Conservation (phyloP, 2,888 invertebrate genomes). For the Portevinia maculata region DNA sequence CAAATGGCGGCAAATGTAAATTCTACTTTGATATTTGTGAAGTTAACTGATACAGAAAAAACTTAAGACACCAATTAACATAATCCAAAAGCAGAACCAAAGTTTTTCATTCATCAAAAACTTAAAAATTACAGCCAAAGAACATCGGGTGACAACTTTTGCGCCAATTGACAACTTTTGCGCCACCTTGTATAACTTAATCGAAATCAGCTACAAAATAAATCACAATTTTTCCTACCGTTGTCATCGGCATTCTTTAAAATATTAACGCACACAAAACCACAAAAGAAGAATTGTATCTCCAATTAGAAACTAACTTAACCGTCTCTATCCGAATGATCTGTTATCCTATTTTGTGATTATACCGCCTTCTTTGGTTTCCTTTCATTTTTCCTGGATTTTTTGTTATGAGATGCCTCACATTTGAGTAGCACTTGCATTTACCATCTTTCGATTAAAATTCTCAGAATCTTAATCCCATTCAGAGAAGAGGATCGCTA, state of each 20-base stretch:
- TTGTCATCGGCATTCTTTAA: neutral
- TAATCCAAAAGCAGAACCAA: no score
- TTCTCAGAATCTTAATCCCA: constrained; percentile 54
- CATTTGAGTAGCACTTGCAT: constrained; percentile 49
- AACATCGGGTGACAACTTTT: no score
- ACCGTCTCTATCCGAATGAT: neutral
- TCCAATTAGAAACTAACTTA: neutral
- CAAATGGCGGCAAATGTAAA: no score
- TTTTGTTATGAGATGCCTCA: constrained; percentile 33
- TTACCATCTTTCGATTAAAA: constrained; percentile 43
- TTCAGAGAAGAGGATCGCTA: constrained; percentile 48
- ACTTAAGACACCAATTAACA: no score
- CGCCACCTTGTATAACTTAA: no score
- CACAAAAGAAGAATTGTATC: neutral
- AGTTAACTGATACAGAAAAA: no score
- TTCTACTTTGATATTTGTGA: no score
- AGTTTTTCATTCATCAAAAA: no score
- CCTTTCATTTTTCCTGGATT: neutral
- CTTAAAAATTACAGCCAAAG: no score
- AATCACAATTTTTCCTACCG: no score
- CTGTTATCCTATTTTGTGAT: neutral
- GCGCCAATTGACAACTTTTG: no score
- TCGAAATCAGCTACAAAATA: no score
- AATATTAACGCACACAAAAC: neutral
- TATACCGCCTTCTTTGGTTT: neutral